Conservation (phyloP, 2,113 vertebrate genomes). For the Tachysurus fulvidraco region DNA sequence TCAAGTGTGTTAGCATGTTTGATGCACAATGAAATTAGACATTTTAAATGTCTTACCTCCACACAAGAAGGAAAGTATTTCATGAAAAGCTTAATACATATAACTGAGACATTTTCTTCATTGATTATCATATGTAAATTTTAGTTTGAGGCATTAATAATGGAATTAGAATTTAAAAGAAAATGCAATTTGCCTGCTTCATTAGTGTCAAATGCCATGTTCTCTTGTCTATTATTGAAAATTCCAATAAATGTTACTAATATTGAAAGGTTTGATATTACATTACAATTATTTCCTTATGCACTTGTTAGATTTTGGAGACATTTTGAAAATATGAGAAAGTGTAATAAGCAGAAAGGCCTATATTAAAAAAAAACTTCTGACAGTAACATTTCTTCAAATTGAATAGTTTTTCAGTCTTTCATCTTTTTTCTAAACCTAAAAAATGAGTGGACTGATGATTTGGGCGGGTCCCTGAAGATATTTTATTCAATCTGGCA, state of each 20-base stretch:
- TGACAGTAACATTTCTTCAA: neutral
- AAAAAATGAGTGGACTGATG: neutral
- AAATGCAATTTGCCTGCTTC: too few relatives aligned
- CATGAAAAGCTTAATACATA: neutral
- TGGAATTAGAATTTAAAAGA: too few relatives aligned
- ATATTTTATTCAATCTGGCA: conserved; percentile 8
- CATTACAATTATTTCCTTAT: neutral
- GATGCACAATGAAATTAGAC: neutral
- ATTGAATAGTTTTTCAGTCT: too few relatives aligned
- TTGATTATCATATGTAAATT: neutral
- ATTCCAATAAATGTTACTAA: too few relatives aligned
- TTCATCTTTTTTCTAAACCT: neutral
- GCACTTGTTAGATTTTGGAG: neutral
- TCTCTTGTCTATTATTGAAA: too few relatives aligned
- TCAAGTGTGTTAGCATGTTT: neutral
- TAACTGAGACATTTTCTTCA: neutral
- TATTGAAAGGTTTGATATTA: too few relatives aligned
- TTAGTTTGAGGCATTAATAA: neutral
- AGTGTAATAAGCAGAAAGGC: neutral
- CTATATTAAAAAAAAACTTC: neutral
- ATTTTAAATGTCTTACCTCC: neutral
- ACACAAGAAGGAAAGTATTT: neutral
- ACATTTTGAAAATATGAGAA: neutral
- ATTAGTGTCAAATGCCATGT: too few relatives aligned
- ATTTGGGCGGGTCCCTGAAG: neutral